Percentiles rank a stretch among this genome's conserved stretches.
Evolutionary conservation across 2,888 invertebrate genomes (phyloP).

Genomic region (Deilephila elpenor): DNA sequence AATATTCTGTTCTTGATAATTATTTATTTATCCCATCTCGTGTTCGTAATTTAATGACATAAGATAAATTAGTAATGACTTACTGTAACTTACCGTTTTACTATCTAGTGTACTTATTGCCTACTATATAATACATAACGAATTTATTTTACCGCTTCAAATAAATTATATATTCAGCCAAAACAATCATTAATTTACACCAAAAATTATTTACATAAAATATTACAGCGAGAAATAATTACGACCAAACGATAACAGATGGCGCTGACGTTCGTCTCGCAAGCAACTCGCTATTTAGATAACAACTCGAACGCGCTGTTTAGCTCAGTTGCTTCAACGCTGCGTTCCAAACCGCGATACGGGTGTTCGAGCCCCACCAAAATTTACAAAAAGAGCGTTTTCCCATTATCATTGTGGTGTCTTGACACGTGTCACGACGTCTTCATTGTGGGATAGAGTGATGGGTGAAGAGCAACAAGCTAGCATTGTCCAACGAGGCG

Average conservation of each 20-base stretch:
- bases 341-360: background rate
- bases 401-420: constrained; percentile 64
- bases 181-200: too few relatives aligned
- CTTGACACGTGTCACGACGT: constrained; percentile 57
- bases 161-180: too few relatives aligned
- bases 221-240: constrained; percentile 32
- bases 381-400: background rate
- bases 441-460: constrained; percentile 68
- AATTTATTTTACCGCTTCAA: too few relatives aligned
- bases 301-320: rapidly evolving
- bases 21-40: background rate
- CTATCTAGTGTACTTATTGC: too few relatives aligned
- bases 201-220: too few relatives aligned
- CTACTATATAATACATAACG: too few relatives aligned
- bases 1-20: background rate
- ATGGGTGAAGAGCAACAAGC: constrained; percentile 81
- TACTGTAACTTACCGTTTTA: too few relatives aligned
- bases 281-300: constrained; percentile 38
- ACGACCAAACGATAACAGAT: constrained; percentile 49
- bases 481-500: constrained; percentile 70
- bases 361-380: constrained; percentile 47
- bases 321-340: constrained; percentile 40
- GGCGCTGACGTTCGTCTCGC: constrained; percentile 48
- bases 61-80: too few relatives aligned
- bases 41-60: too few relatives aligned